Percentiles rank a stretch among this genome's conserved stretches.
phyloP scores from a whole-genome alignment of 2,797 vertebrate species.

The Botia almorhae region DNA sequence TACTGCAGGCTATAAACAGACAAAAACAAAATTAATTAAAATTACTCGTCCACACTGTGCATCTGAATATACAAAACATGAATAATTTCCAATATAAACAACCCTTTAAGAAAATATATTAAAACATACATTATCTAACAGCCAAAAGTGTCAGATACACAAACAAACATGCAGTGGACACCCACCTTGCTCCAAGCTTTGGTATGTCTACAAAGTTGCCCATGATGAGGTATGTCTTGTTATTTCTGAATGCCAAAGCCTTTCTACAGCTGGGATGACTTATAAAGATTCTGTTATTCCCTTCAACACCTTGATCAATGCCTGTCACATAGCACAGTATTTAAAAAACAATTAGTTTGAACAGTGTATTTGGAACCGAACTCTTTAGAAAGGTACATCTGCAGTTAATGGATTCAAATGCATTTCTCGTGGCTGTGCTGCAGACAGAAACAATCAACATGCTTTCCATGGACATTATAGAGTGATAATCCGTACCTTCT shows the following conservation, averaged over 20 bases:
- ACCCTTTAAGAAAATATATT: too few species aligned
- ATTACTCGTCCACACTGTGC: not conserved
- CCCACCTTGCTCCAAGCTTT: conserved; percentile 33
- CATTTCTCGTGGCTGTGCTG: too few species aligned
- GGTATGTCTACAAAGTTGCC: conserved; percentile 66
- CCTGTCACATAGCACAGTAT: conserved; percentile 61
- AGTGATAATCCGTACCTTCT: conserved; percentile 39
- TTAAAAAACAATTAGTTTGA: not conserved
- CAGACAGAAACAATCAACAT: too few species aligned
- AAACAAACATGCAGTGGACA: not conserved
- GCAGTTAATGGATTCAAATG: too few species aligned
- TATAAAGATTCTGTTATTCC: not conserved
- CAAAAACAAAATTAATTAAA: too few species aligned
- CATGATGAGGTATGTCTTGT: conserved; percentile 76
- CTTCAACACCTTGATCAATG: conserved; percentile 59
- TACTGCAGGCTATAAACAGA: conserved; percentile 36
- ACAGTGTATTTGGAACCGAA: too few species aligned
- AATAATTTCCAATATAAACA: too few species aligned
- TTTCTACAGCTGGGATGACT: conserved; percentile 71
- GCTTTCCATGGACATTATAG: too few species aligned
- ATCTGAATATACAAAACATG: too few species aligned
- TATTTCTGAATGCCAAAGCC: conserved; percentile 29
- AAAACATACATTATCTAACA: too few species aligned
- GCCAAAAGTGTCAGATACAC: not conserved
- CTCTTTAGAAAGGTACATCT: too few species aligned